Percentiles rank a stretch among this genome's conserved stretches.
Evolutionary conservation across 2,113 vertebrate species (phyloP).

Genomic region (Paedocypris sp.): DNA sequence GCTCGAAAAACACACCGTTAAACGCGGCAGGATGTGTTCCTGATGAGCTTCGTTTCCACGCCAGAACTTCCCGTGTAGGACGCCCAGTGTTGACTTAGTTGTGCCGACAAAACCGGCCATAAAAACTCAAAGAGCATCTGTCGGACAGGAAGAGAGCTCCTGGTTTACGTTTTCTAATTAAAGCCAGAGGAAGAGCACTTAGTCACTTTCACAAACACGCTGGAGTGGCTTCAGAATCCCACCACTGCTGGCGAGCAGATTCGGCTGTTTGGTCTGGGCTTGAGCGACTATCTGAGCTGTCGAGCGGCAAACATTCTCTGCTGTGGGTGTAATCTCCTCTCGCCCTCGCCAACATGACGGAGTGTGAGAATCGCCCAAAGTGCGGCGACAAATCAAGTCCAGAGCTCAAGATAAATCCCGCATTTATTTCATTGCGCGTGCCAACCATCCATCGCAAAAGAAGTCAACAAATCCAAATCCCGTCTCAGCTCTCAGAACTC

Average conservation of each 20-base stretch:
- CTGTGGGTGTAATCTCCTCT: slow-evolving; percentile 7
- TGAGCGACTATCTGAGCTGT: neutral
- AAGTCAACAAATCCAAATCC: too few species aligned
- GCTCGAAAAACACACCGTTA: neutral
- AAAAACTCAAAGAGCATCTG: slow-evolving; percentile 29
- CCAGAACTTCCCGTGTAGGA: neutral
- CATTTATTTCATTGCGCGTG: too few species aligned
- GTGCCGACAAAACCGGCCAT: slow-evolving; percentile 29
- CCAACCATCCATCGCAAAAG: too few species aligned
- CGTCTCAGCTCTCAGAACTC: too few species aligned
- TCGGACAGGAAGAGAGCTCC: slow-evolving; percentile 29
- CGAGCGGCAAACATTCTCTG: slow-evolving; percentile 11
- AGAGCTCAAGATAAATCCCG: neutral
- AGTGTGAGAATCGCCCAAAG: neutral
- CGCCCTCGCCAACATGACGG: neutral
- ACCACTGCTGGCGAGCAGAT: neutral
- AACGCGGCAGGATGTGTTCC: neutral
- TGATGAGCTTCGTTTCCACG: neutral
- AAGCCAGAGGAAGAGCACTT: slow-evolving; percentile 30
- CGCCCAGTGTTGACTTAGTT: slow-evolving; percentile 6
- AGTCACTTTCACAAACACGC: slow-evolving; percentile 3
- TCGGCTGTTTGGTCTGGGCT: slow-evolving; percentile 9
- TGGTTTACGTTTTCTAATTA: slow-evolving; percentile 38
- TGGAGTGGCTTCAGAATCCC: neutral
- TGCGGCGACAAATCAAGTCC: neutral